These are phyloP conservation scores for Erinaceus europaeus DNA, from an alignment of 2,113 vertebrate genomes.

Conservation along the genomic window DNA sequence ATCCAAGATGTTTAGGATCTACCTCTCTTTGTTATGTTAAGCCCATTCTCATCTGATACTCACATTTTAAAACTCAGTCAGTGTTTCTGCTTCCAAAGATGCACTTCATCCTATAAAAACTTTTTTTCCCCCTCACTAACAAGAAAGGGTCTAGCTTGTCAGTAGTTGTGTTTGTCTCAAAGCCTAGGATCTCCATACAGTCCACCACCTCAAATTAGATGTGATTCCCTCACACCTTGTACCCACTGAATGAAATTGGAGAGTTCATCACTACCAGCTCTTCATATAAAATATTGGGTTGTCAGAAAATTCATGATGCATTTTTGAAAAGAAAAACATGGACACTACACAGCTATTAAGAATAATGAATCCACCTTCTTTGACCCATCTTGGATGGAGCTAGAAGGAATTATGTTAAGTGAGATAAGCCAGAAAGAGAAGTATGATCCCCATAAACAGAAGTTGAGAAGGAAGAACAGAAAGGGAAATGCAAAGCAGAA, in stretches of 20 bases:
- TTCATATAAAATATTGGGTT: no score
- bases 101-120: not conserved
- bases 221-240: not conserved
- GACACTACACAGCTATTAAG: no score
- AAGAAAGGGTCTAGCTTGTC: not conserved
- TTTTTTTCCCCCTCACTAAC: not conserved
- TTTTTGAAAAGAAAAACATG: no score
- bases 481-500: no score
- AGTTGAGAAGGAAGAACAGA: not conserved
- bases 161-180: not conserved
- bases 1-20: not conserved
- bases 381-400: no score
- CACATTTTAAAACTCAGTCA: not conserved
- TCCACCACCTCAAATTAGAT: not conserved
- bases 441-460: no score
- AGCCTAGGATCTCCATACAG: not conserved
- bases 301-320: no score
- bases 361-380: no score
- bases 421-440: no score
- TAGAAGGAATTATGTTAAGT: no score
- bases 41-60: not conserved
- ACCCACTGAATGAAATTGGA: not conserved
- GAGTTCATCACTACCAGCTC: no score
- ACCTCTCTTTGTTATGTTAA: not conserved
- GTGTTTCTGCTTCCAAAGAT: not conserved